Evolutionary conservation across 2,113 vertebrate species (phyloP), one percentile per base, ranked within the genome.

Genomic region (Delphinus delphis): DNA sequence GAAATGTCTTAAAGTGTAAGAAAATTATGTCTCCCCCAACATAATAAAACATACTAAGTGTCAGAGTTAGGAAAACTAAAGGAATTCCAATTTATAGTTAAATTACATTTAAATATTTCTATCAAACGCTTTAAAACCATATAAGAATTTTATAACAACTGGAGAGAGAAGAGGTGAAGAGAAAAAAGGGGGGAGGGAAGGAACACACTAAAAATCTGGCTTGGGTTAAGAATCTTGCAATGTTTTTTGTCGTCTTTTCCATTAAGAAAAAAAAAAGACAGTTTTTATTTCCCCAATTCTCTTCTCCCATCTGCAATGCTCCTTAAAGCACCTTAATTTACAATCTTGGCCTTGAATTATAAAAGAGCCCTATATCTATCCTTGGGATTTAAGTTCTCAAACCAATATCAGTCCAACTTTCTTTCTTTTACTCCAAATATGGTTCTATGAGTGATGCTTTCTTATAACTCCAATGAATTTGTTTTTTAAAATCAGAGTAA

Each of bases 51-150:
- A 77, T 65, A 85, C 3, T 88, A 93, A 31, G 15, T 47, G 4
- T 33, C 8, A 67, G 36, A 88, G 55, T 41, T 55, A 76, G 18
- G 65, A 92, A 93, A 71, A 93, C 10, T 47, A 47, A 76, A 90
- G 36, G 4, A 87, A 94, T 23, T 70, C 23, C 11, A 77, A 50
- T 36, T 81, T 76, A 83, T 44, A 68, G 41, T 93, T 90, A 84
- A 96, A 88, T 91, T 8, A 20, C 21, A 82, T 94, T 93, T 80
- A 93, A 85, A 77, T 90, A 84, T 55, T 89, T 87, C 23, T 88
- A 73, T 65, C 70, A 71, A 85, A 88, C 6, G 50, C 25, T 88
- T 89, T 74, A 93, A 85, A 86, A 92, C 21, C 53, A 95, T n/a
- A 6, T 73, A 84, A 96, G 55, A 93, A 44, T 79, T 82, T 73